Base-by-base conservation (phyloP, 2,888 invertebrate species). In the Sisyra nigra region DNA sequence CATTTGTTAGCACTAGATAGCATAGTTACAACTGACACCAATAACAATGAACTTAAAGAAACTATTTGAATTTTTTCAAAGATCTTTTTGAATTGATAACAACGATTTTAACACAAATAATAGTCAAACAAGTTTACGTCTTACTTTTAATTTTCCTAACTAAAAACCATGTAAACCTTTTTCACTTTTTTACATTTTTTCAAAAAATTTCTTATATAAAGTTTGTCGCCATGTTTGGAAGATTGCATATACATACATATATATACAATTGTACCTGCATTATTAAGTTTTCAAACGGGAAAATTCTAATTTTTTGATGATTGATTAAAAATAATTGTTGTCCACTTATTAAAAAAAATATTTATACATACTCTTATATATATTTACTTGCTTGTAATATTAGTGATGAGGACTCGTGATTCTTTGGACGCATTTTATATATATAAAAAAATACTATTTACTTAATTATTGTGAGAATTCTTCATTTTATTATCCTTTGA, bases 191-290 rank as follows among this genome's bases (percentile, higher is more conserved):
- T 24, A 24, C 24, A 24, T 24, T 33, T n/a, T 33, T 6, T 5
- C 3, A 14, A 13, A 3, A 13, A 33, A 33, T 3, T 33, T 33
- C 14, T n/a, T 6, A 33, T 33, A 3, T n/a, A 5, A 13, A 14
- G 4, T 33, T 33, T 14, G 5, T n/a, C 33, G 33, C n/a, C 33
- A 33, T 33, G 11, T 33, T n/a, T 33, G 17, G 37, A 11, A 19
- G 11, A 19, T 30, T 29, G 14, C 30, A 30, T 29, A 13, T 30
- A 30, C 19, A 40, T 14, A 31, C n/a, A 18, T n/a, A 38, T 34
- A 14, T 13, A 38, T 38, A 38, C 29, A 40, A 40, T 17, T 35
- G 47, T 47, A 47, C 47, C 47, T 47, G 47, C 47, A 47, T 45
- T 47, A 47, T 47, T 45, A 47, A 47, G 47, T 47, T 47, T 44